Base-by-base conservation (phyloP, 2,888 invertebrate genomes). In the Agapetus fuscipes region DNA sequence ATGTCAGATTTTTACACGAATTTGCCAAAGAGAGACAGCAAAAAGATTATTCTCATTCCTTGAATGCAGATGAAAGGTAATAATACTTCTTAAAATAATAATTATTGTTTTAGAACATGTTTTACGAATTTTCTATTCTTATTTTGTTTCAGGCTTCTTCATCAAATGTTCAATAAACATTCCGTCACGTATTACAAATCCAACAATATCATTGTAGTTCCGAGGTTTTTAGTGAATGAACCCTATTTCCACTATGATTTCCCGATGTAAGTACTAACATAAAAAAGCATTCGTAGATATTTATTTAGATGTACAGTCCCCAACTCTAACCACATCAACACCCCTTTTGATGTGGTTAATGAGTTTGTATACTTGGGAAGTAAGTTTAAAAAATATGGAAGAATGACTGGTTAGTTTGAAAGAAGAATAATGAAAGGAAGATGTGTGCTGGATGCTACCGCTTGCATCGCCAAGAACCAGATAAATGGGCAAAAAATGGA, bases 1-100 rank as follows among this genome's bases (percentile, higher is more conserved):
- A 45, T 26, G 13, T 45, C 28, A 17, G 26, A 20, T 36, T 29
- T 30, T 14, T 27, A 3, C 36, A 36, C 26, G 30, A 36, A 3
- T 43, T 43, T 26, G 11, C 17, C 11, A 30, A 24, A 12, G 35
- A 39, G 3, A 30, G 31, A 20, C 30, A 28, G 32, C 34, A 38
- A 20, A 39, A 17, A 28, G 30, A 10, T 9, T 40, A 16, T 30
- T 4, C 14, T 9, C 25, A 24, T 15, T 12, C 14, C 12, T 17
- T 34, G 17, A 40, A 27, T 26, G 28, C 30, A 6, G 31, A 40
- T 13, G 39, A 40, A 35, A 40, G 39, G 39, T 40, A 35, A 16
- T 14, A 5, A 9, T n/a, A 4, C n/a, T 11, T 27, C 20, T 20
- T 20, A 6, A 9, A 20, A 20, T 6, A 4, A 20, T 20, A 20